Percentiles rank a stretch among this genome's conserved stretches.
phyloP scores from a whole-genome alignment of 2,113 vertebrate species.

The Calidris pugnax region DNA sequence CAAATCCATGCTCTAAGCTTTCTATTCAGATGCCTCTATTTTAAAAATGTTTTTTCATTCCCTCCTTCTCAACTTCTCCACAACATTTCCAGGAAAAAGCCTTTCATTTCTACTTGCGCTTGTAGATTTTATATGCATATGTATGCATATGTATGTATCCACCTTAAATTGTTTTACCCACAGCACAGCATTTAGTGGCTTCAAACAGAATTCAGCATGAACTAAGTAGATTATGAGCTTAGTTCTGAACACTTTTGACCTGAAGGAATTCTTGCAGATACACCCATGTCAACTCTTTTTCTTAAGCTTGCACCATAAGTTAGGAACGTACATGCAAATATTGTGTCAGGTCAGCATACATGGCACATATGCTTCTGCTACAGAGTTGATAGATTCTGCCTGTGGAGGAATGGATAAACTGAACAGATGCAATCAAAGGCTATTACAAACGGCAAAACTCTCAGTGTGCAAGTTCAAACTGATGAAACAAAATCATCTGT shows the following conservation, averaged over 20 bases:
- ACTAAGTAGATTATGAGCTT: background rate
- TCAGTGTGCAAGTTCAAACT: background rate
- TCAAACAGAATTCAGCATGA: background rate
- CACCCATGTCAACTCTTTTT: background rate
- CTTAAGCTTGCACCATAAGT: background rate
- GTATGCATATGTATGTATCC: background rate
- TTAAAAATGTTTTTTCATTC: background rate
- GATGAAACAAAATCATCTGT: slow-evolving; percentile 1
- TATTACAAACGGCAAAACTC: background rate
- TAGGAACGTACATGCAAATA: background rate
- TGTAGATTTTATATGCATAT: background rate
- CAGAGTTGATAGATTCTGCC: background rate
- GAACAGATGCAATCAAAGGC: background rate
- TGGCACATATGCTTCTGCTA: background rate
- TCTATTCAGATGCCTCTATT: background rate
- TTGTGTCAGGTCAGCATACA: background rate
- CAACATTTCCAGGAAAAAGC: background rate
- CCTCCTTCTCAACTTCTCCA: background rate
- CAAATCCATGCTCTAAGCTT: background rate
- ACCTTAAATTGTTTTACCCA: background rate
- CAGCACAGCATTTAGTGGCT: background rate
- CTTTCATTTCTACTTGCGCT: background rate
- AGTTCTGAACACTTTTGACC: background rate
- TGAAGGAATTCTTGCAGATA: background rate
- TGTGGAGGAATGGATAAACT: background rate